phyloP scores from a whole-genome alignment of 2,888 invertebrate genomes.

The Lutraria lutraria region DNA sequence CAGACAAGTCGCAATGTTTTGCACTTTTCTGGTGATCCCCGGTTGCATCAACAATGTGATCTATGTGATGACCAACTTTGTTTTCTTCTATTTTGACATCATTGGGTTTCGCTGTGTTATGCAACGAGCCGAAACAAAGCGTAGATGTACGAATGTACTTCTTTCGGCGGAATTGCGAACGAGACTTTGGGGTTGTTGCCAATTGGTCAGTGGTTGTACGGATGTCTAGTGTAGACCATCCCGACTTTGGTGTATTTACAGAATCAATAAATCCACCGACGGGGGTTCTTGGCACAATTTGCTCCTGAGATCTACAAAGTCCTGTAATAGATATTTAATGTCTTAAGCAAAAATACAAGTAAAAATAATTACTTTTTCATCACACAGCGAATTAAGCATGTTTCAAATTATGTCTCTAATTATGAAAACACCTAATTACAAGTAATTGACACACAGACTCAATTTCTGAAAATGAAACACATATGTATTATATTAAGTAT shows the following conservation, averaged over 20 bases:
- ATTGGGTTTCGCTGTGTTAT: not conserved
- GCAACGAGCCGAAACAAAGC: not conserved
- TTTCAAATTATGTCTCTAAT: not conserved
- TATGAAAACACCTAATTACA: no score
- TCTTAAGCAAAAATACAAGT: not conserved
- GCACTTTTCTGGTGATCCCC: not conserved
- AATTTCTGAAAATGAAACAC: not conserved
- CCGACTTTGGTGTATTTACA: not conserved
- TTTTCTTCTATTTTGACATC: not conserved
- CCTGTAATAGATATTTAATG: not conserved
- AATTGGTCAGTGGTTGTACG: no score
- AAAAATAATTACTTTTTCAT: not conserved
- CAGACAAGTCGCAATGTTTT: not conserved
- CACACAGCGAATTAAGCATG: no score
- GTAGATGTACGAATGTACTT: not conserved
- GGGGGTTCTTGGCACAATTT: conserved; percentile 43
- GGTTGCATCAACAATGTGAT: conserved; percentile 18
- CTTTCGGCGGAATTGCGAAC: not conserved
- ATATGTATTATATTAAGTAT: no score
- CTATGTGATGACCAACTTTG: not conserved
- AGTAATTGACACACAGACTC: not conserved
- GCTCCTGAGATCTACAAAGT: conserved; percentile 3
- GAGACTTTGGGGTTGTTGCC: not conserved
- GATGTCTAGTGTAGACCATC: not conserved
- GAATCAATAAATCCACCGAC: conserved; percentile 8